These are phyloP conservation scores for Noctua comes DNA, from an alignment of 2,888 invertebrate species.

Conservation along the genomic window DNA sequence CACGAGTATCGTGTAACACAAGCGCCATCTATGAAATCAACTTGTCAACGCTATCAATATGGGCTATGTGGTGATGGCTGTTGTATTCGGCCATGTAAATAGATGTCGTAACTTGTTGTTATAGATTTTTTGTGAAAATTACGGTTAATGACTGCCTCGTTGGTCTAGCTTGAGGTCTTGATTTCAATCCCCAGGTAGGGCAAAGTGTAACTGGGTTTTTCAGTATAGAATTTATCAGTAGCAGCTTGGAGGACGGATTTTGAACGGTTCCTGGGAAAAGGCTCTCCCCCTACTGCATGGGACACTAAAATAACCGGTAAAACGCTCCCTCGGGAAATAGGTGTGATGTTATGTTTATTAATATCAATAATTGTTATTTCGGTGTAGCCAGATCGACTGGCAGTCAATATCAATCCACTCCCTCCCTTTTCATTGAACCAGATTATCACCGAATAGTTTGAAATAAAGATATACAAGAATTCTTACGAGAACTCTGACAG, in stretches of 20 bases:
- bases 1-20: not conserved
- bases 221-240: no score
- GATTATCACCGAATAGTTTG: not conserved
- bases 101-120: slow-evolving; percentile 36
- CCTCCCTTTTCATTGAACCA: not conserved
- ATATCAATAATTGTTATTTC: not conserved
- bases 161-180: not conserved
- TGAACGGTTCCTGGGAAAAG: not conserved
- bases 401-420: not conserved
- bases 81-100: slow-evolving; percentile 2
- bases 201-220: not conserved
- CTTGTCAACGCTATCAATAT: not conserved
- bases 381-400: not conserved
- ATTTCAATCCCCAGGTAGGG: not conserved
- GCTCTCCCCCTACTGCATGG: not conserved
- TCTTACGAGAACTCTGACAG: not conserved
- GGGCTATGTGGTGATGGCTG: not conserved
- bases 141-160: not conserved
- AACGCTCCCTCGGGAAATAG: not conserved
- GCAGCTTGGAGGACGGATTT: not conserved
- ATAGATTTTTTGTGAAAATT: not conserved
- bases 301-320: not conserved
- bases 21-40: slow-evolving; percentile 41
- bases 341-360: not conserved
- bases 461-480: not conserved